Base-by-base conservation (phyloP, 2,888 invertebrate genomes). In the Kryphioiulus occultus region DNA sequence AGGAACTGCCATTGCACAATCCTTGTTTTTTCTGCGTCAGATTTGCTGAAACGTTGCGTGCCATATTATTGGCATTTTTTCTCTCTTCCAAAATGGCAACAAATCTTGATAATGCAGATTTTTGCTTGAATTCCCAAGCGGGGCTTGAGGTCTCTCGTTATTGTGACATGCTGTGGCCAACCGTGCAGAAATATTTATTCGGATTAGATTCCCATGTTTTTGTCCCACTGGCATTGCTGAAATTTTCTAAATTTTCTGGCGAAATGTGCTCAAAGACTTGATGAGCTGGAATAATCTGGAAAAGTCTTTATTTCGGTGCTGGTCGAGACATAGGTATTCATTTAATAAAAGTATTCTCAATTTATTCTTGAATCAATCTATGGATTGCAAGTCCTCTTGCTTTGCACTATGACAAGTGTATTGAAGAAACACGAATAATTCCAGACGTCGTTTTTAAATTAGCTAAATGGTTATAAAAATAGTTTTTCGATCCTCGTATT, bases 111-210 rank as follows among this genome's bases (percentile, higher is more conserved):
- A 26, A 68, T 68, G 68, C n/a, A 68, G 68, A 68, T 59, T 68
- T 68, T 68, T 68, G 68, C 68, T 68, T 68, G 68, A 68, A 68
- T 68, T 68, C 68, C 68, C 68, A 26, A 68, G 68, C n/a, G 68
- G 68, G 68, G 68, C 26, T 68, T 68, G 68, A 68, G 68, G 68
- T 68, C 68, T 68, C 68, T 68, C 26, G 68, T 68, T 68, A 68
- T 68, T 68, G 68, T 68, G 68, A 68, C 68, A 22, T 68, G 68
- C 26, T 68, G 68, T 22, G 68, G 68, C 68, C 68, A 68, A 68
- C 68, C 68, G 68, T 22, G 68, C 22, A 68, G 68, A 68, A 68
- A 68, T 68, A 68, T 68, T 68, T 68, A 68, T 68, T 68, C 26
- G 68, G 68, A 68, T 68, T 68, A 68, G 68, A 68, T 26, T 68